Conservation (phyloP, 2,888 invertebrate genomes). For the Portevinia maculata region DNA sequence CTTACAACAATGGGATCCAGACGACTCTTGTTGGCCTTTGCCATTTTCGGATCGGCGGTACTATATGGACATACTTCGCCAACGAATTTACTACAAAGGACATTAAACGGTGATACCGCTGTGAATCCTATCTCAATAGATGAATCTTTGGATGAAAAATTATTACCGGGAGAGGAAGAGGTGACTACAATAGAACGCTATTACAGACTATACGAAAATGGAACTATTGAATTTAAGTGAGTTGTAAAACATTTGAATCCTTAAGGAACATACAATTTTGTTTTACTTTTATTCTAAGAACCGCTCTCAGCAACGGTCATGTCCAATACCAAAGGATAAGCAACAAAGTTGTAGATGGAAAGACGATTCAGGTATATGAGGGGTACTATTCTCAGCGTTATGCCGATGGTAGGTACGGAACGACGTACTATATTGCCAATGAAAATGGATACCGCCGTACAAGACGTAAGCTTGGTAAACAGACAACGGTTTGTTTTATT, state of each 20-base stretch:
- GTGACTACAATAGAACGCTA: slow-evolving; percentile 39
- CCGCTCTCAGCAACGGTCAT: slow-evolving; percentile 63
- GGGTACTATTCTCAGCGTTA: slow-evolving; percentile 45
- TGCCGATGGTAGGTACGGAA: slow-evolving; percentile 58
- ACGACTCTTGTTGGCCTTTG: slow-evolving; percentile 14
- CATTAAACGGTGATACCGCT: slow-evolving; percentile 23
- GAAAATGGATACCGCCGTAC: slow-evolving; percentile 64
- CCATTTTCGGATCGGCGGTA: slow-evolving; percentile 14
- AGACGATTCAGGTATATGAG: slow-evolving; percentile 48
- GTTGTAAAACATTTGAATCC: slow-evolving; percentile 2
- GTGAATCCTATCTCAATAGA: slow-evolving; percentile 30
- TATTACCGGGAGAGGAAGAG: background rate
- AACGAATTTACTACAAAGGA: slow-evolving; percentile 38
- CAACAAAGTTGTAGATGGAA: slow-evolving; percentile 46
- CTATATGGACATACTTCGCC: slow-evolving; percentile 48
- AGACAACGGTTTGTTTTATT: background rate
- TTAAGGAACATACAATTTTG: no score
- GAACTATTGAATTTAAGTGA: slow-evolving; percentile 66
- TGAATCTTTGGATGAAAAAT: background rate
- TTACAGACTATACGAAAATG: slow-evolving; percentile 45
- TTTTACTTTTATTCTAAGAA: slow-evolving; percentile 33
- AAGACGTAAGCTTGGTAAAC: slow-evolving; percentile 13
- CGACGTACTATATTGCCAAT: slow-evolving; percentile 59
- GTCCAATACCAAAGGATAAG: slow-evolving; percentile 65
- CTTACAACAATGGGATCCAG: slow-evolving; percentile 44